Conservation (phyloP, 2,888 invertebrate genomes). For the Campaea margaritaria region DNA sequence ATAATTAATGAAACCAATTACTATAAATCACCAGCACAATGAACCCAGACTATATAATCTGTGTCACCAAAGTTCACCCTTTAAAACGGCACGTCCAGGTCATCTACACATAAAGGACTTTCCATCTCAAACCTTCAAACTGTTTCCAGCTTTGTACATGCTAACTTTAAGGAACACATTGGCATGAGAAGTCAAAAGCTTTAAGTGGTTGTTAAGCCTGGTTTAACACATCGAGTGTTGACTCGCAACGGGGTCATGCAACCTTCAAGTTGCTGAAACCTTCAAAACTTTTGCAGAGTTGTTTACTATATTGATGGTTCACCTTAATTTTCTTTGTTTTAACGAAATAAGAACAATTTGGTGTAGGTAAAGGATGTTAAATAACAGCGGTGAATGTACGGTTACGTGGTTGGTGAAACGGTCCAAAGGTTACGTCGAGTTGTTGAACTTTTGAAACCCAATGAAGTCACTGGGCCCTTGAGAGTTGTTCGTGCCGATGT, state of each 20-base stretch:
- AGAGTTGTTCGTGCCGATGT: too few relatives aligned
- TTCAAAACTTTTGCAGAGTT: constrained; percentile 31
- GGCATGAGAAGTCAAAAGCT: neutral
- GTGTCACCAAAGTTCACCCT: constrained; percentile 7
- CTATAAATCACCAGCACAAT: constrained; percentile 2
- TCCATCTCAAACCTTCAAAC: constrained; percentile 4
- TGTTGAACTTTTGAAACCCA: too few relatives aligned
- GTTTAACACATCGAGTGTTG: constrained; percentile 32
- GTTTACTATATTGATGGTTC: constrained; percentile 21
- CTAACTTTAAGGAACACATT: constrained; percentile 4
- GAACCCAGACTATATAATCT: constrained; percentile 3
- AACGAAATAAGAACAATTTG: constrained; percentile 27
- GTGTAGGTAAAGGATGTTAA: constrained; percentile 30
- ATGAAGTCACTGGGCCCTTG: too few relatives aligned
- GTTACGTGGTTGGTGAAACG: constrained; percentile 5
- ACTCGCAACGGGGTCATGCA: constrained; percentile 34
- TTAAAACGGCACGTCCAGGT: constrained; percentile 31
- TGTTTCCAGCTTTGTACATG: constrained; percentile 1
- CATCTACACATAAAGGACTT: constrained; percentile 22
- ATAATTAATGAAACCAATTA: constrained; percentile 9
- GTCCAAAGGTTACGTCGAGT: too few relatives aligned
- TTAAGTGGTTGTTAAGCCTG: constrained; percentile 21
- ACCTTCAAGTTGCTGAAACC: constrained; percentile 38
- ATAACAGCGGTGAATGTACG: constrained; percentile 26
- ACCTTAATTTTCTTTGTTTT: constrained; percentile 25